A percentile compares a stretch with the other conserved stretches of the same genome.
phyloP scores from a whole-genome alignment of 1,140 invertebrate species.

The Helicoverpa zea region DNA sequence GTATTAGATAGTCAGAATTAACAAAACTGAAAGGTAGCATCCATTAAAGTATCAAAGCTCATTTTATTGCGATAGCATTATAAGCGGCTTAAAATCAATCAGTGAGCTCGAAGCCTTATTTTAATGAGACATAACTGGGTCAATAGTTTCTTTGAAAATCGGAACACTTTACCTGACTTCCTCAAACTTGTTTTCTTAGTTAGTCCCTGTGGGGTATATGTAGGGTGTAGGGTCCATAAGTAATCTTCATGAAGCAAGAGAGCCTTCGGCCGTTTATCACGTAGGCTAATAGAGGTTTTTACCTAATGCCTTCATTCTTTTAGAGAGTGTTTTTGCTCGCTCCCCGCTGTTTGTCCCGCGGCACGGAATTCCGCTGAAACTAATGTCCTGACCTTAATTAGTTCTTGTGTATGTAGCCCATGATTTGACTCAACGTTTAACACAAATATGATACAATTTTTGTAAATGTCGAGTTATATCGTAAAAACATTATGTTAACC shows the following conservation, averaged over 20 bases:
- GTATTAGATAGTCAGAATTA: too few relatives aligned
- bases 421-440: neutral
- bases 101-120: neutral
- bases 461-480: too few relatives aligned
- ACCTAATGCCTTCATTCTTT: constrained; percentile 43
- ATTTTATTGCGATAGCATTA: neutral
- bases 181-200: constrained; percentile 23
- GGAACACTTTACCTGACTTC: constrained; percentile 36
- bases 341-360: constrained; percentile 11
- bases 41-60: neutral
- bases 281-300: constrained; percentile 45
- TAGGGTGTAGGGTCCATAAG: constrained; percentile 29
- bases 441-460: too few relatives aligned
- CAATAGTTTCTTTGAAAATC: constrained; percentile 16
- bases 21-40: too few relatives aligned
- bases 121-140: constrained; percentile 21
- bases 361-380: constrained; percentile 4
- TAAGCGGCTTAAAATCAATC: constrained; percentile 9
- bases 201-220: constrained; percentile 34
- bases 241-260: constrained; percentile 50
- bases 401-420: neutral
- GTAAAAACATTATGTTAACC: too few relatives aligned
- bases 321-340: constrained; percentile 19
- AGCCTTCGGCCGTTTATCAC: constrained; percentile 39
- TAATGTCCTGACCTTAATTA: constrained; percentile 25